These are phyloP conservation scores for Montipora foliosa DNA, from an alignment of 64 coral and sea anemone genomes.

Conservation along the genomic window DNA sequence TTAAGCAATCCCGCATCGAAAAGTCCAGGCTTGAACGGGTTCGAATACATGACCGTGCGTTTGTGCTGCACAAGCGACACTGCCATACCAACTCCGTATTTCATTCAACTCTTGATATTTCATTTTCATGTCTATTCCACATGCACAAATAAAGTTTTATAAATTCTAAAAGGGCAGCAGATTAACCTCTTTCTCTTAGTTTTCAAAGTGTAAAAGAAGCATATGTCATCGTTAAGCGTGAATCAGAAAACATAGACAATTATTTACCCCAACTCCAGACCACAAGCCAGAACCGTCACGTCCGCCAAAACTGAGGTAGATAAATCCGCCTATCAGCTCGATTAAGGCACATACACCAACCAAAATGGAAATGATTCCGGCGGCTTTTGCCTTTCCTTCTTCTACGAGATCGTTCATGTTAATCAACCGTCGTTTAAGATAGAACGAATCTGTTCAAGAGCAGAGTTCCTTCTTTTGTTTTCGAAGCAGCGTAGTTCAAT, in stretches of 20 bases:
- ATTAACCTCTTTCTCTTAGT: no score
- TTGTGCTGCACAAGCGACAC: no score
- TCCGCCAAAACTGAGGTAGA: neutral
- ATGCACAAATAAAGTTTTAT: no score
- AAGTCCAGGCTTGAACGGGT: no score
- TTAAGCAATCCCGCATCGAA: no score
- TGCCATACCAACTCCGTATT: no score
- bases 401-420: slow-evolving; percentile 10
- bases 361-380: slow-evolving; percentile 25
- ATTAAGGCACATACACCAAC: neutral
- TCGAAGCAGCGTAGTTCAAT: no score
- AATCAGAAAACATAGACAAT: neutral
- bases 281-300: slow-evolving; percentile 28
- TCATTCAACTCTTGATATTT: no score
- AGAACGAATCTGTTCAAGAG: neutral
- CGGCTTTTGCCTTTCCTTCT: slow-evolving; percentile 28
- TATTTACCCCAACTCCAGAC: slow-evolving; percentile 40
- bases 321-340: slow-evolving; percentile 22
- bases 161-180: no score
- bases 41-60: no score
- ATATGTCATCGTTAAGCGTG: neutral
- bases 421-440: neutral
- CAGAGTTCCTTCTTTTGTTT: neutral
- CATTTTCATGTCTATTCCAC: no score
- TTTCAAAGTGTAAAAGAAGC: no score